Evolutionary conservation across 2,888 invertebrate species (phyloP), one percentile per base, ranked within the genome.

Genomic region (Athalia circularis): DNA sequence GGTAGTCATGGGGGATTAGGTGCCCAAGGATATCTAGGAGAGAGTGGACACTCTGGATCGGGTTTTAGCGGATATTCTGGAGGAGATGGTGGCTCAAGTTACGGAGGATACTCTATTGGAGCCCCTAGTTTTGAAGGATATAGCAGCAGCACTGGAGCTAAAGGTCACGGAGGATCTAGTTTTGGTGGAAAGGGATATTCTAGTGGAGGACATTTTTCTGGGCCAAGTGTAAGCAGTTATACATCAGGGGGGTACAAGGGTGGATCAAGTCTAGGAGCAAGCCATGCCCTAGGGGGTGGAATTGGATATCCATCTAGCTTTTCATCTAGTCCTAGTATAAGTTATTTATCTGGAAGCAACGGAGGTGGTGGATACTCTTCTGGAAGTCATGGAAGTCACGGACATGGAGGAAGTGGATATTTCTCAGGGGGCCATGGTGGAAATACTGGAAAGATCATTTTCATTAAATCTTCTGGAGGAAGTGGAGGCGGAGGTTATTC

Each of bases 391-490:
- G 62, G 79, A 29, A 64, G 68, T 8, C 47, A 29, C 29, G 29
- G 80, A 57, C 79, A 77, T 8, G 62, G 79, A 47, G 59, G 68
- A 6, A 15, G 77, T 4, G 74, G 75, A 11, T 80, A 78, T 79
- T 79, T 78, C 4, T 80, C 79, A 8, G 50, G 65, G 61, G 65
- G 77, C 50, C 61, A 62, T 8, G 50, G 74, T 8, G 81, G 85
- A 13, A 83, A 83, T 29, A 80, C 81, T 13, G 84, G 85, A 7
- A 88, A 88, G 80, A 80, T 85, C 5, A 81, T 86, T 15, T 57
- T 85, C 48, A 81, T 88, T 13, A 88, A 88, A 76, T 85, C 87
- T 45, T 79, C 74, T 68, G 82, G 82, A 3, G 82, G 81, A 6
- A 80, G 78, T 65, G 83, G 83, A 11, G 8, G 15, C 4, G 75